Conservation (phyloP, 1,140 invertebrate genomes). For the Trachelipus rathkii region DNA sequence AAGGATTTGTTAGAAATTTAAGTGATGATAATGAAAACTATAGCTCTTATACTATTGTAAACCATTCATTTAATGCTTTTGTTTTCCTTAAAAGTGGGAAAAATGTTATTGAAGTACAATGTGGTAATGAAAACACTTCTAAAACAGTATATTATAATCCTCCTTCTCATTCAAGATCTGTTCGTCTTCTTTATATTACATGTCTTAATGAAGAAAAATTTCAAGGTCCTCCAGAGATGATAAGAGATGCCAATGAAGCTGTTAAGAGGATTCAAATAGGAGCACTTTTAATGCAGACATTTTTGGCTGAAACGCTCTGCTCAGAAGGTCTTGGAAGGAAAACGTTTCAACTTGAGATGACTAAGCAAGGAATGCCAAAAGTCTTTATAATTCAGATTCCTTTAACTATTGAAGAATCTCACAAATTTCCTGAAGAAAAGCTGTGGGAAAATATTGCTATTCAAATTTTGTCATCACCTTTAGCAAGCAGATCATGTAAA, state of each 20-base stretch:
- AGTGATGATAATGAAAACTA: neutral
- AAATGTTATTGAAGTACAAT: neutral
- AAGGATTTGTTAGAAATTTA: neutral
- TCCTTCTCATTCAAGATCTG: conserved; percentile 46
- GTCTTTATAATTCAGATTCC: conserved; percentile 65
- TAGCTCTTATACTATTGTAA: neutral
- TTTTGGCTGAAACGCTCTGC: conserved; percentile 81
- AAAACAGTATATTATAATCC: conserved; percentile 24
- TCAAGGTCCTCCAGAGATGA: conserved; percentile 66
- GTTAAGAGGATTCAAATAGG: conserved; percentile 70
- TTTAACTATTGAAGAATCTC: conserved; percentile 65
- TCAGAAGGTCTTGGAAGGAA: conserved; percentile 72
- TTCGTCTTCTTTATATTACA: conserved; percentile 54
- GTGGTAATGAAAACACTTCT: neutral
- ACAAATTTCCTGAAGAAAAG: conserved; percentile 68
- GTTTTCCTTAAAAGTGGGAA: neutral
- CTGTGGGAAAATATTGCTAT: conserved; percentile 80
- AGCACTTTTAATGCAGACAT: conserved; percentile 73
- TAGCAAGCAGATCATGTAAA: conserved; percentile 66
- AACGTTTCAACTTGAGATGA: conserved; percentile 68
- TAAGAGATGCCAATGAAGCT: conserved; percentile 68
- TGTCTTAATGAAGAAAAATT: conserved; percentile 66
- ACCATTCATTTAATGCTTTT: neutral
- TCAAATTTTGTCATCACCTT: conserved; percentile 64
- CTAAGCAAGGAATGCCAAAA: conserved; percentile 51